Base-by-base conservation (phyloP, 2,797 vertebrate species). In the Hippocampus kuda region DNA sequence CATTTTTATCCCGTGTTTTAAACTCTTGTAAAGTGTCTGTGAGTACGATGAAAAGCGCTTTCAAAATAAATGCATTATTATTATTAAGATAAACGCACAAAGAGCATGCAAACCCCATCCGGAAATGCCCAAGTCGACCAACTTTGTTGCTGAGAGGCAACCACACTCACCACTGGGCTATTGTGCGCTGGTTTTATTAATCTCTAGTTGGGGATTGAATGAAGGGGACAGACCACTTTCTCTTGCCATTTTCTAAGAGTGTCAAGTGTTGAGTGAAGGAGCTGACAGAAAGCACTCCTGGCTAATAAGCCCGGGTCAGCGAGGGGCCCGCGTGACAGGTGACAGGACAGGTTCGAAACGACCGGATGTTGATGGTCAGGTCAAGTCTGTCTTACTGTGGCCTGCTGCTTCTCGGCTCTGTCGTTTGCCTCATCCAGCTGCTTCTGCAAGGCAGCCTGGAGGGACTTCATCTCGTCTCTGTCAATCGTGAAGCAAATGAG, bases 391-490 rank as follows among this genome's bases (percentile, higher is more conserved):
- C 94, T 97, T 88, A 98, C 96, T 0, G 95, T 98, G 75, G 95
- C 94, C 85, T 98, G 94, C 84, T 98, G 95, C 83, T 99, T 98
- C 85, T 97, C 95, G 16, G 94, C 94, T 86, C 90, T 93, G 88
- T 96, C 94, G 51, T 92, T 86, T 75, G 94, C 94, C 84, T 98
- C 96, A 81, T 97, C 95, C 89, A 98, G 93, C 85, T 98, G 95
- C 89, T 95, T 97, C 87, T 96, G 94, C 89, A 99, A 91, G 81
- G 94, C 89, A 73, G 93, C 91, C 91, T 99, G 96, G 77, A 99
- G 94, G 83, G 94, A 93, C 90, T 94, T 98, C 94, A 98, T 96
- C 92, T 99, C 95, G 87, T 98, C 93, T 89, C 97, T 99, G 86
- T 83, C 84, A 86, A 84, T 89, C 68, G 83, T 85, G 70, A 87